Conservation (phyloP, 2,888 invertebrate genomes). For the Priocnemis perturbator region DNA sequence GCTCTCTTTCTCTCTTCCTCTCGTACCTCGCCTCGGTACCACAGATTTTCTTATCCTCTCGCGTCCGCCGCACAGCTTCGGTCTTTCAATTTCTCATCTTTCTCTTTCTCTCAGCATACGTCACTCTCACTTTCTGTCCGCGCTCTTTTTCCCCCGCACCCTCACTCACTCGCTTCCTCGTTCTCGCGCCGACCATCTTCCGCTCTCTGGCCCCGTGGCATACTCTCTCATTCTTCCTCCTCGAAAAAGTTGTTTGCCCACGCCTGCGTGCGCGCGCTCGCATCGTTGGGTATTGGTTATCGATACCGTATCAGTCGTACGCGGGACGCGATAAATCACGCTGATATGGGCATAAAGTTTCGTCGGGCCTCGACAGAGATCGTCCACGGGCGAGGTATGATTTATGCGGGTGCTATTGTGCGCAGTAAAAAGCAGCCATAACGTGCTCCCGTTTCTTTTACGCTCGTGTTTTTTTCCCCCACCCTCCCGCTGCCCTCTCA, state of each 20-base stretch:
- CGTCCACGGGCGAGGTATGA: slow-evolving; percentile 21
- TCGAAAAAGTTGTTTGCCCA: neutral
- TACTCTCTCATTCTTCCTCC: neutral
- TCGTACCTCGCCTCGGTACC: too few species aligned
- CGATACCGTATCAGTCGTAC: slow-evolving; percentile 21
- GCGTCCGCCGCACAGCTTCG: neutral
- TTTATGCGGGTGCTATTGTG: slow-evolving; percentile 30
- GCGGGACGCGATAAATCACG: slow-evolving; percentile 38
- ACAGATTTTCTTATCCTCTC: too few species aligned
- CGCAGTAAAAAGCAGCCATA: slow-evolving; percentile 25
- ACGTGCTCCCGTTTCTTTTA: slow-evolving; percentile 19
- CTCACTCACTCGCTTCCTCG: neutral
- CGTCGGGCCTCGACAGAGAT: slow-evolving; percentile 14
- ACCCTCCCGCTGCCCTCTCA: neutral
- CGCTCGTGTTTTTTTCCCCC: slow-evolving; percentile 13
- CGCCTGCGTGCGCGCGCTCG: neutral
- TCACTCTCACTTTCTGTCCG: neutral
- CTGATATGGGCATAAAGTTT: slow-evolving; percentile 39
- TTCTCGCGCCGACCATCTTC: neutral
- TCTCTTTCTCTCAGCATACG: too few species aligned
- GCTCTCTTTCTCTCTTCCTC: neutral
- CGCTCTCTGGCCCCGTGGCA: neutral
- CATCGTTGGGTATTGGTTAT: slow-evolving; percentile 34
- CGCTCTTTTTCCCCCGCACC: neutral
- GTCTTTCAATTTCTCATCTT: neutral